Evolutionary conservation across 1,140 invertebrate genomes (phyloP).

Genomic region (Drosophila lacertosa): DNA sequence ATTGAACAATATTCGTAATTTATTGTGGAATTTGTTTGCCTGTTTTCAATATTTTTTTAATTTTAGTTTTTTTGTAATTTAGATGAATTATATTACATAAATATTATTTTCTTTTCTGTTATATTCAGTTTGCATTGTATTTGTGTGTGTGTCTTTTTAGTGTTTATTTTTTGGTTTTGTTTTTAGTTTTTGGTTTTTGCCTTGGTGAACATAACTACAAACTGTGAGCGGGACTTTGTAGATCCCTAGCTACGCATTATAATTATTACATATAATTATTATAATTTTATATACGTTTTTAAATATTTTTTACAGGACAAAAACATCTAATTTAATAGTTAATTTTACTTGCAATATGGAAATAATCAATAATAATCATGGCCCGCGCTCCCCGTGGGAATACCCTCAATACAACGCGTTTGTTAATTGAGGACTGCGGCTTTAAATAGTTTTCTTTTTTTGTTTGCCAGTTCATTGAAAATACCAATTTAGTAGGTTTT

Average conservation of each 20-base stretch:
- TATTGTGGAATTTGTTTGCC: constrained; percentile 57
- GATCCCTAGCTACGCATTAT: constrained; percentile 68
- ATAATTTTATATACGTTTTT: constrained; percentile 48
- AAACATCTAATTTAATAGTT: constrained; percentile 79
- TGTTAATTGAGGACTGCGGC: constrained; percentile 22
- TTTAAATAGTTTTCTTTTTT: constrained; percentile 18
- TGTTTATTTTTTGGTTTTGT: too few relatives aligned
- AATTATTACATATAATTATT: constrained; percentile 56
- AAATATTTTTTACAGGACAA: constrained; percentile 79
- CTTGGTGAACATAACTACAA: constrained; percentile 76
- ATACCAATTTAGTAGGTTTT: constrained; percentile 61
- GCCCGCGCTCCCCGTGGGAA: constrained; percentile 42
- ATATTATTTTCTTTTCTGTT: constrained; percentile 73
- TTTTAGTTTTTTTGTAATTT: constrained; percentile 54
- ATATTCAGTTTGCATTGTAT: constrained; percentile 41
- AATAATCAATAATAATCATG: constrained; percentile 70
- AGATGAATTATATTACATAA: constrained; percentile 81
- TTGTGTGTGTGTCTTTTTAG: constrained; percentile 19
- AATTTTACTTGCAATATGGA: constrained; percentile 71
- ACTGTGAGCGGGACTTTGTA: constrained; percentile 59
- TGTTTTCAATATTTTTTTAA: constrained; percentile 27
- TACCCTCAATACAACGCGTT: constrained; percentile 12
- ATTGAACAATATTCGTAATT: constrained; percentile 71
- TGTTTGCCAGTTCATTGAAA: constrained; percentile 48
- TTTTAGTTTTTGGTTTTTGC: constrained; percentile 29